These are phyloP conservation scores for Orycteropus afer DNA, from an alignment of 2,113 vertebrate species.

Conservation along the genomic window DNA sequence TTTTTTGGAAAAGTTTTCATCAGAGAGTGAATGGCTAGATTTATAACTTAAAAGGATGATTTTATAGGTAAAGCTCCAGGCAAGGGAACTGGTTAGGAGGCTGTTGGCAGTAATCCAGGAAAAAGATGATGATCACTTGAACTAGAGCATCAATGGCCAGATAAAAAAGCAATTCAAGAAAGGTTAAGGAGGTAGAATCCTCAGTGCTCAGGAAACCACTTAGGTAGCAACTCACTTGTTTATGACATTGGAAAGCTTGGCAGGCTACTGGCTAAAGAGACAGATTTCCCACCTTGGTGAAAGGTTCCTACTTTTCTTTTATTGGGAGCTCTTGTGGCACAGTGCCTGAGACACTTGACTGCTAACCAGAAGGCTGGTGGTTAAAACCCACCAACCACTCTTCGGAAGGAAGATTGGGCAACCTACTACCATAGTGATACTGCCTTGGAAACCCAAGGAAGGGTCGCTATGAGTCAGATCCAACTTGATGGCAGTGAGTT, in stretches of 20 bases:
- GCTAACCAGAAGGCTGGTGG: too few species aligned
- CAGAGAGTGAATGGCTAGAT: background rate
- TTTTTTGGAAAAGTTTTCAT: background rate
- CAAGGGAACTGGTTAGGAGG: background rate
- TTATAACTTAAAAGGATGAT: constrained; percentile 12
- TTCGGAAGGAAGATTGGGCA: too few species aligned
- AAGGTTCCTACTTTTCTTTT: background rate
- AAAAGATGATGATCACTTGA: background rate
- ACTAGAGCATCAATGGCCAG: background rate
- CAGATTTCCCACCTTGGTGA: background rate
- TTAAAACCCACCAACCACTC: too few species aligned
- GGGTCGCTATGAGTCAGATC: too few species aligned
- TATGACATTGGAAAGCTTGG: background rate
- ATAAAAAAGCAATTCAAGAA: constrained; percentile 25
- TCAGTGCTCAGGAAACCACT: background rate
- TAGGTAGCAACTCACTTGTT: background rate
- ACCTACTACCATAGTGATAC: too few species aligned
- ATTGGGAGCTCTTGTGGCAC: too few species aligned
- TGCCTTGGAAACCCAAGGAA: too few species aligned
- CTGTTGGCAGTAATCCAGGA: background rate
- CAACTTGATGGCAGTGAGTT: too few species aligned
- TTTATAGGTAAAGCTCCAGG: background rate
- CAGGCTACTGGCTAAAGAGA: background rate
- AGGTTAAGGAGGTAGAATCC: background rate
- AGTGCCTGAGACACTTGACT: too few species aligned